Evolutionary conservation across 2,797 vertebrate genomes (phyloP), one percentile per base, ranked within the genome.

Genomic region (Falco rusticolus): DNA sequence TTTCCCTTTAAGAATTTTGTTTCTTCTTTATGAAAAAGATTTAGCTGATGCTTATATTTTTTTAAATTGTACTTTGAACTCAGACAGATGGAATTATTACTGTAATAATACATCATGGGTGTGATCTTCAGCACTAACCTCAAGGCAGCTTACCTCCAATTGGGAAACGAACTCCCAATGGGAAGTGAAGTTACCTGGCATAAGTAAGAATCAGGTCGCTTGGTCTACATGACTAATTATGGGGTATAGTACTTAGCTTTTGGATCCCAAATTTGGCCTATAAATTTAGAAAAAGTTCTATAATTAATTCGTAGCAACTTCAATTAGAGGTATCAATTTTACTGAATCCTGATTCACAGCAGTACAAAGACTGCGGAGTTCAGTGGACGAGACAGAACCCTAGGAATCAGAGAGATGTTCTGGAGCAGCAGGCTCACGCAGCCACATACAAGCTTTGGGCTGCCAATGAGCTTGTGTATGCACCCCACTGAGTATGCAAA

Each of bases 141-240:
- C 57, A 43, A 90, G 64, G 81, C 68, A 87, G 14, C 33, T 92
- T 56, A 51, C 57, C 22, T 92, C 68, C 57, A 56, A 45, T 8
- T 59, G 70, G 74, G 80, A 94, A 88, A 70, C 66, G 17, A 79
- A 79, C 81, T 60, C 47, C 66, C 80, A 64, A 4, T 6, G 53
- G 70, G 81, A 83, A 47, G 47, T n/a, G 51, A 63, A 68, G 53
- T 63, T 82, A 59, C 41, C 50, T 80, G 61, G 26, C 25, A 9
- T 66, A 68, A 92, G 34, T 51, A 88, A 86, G 54, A 94, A 94
- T 79, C 63, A 76, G 66, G 84, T 93, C 94, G 79, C 64, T 93
- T 64, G 78, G 79, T 83, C 79, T 89, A 92, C 83, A 87, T 80
- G 75, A 72, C 78, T 89, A 64, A 94, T 91, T 87, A 65, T 26